These are phyloP conservation scores for Spea bombifrons DNA, from an alignment of 2,113 vertebrate genomes.

Conservation along the genomic window DNA sequence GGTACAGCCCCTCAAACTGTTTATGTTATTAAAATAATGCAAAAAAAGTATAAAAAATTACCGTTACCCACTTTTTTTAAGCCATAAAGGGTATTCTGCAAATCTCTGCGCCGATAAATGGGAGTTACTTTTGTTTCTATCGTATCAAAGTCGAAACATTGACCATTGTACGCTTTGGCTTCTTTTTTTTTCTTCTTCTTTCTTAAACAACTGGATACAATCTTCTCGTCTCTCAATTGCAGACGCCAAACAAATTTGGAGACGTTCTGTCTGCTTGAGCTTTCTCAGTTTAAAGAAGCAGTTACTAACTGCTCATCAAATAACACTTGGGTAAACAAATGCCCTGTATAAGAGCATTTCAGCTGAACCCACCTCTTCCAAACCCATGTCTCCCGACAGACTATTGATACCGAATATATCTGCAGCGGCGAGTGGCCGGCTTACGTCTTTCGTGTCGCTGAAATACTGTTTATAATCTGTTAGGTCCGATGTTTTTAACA, in stretches of 20 bases:
- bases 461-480: not conserved
- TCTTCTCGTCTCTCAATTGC: constrained; percentile 49
- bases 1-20: not conserved
- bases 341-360: not conserved
- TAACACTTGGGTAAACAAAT: constrained; percentile 61
- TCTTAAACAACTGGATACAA: constrained; percentile 58
- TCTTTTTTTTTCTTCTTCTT: not conserved
- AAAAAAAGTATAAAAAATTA: not conserved
- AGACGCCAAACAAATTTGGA: constrained; percentile 58
- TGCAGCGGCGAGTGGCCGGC: not conserved
- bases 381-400: not conserved
- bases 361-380: not conserved
- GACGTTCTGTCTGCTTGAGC: constrained; percentile 59
- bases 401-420: not conserved
- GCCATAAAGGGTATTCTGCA: constrained; percentile 3
- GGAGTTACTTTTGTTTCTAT: constrained; percentile 3
- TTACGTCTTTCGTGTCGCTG: not conserved
- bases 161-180: constrained; percentile 22
- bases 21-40: not conserved
- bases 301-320: constrained; percentile 56
- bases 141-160: constrained; percentile 31
- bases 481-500: not conserved
- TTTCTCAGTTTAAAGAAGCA: constrained; percentile 60
- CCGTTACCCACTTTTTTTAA: not conserved
- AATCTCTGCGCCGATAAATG: constrained; percentile 11